Evolutionary conservation across 1,140 invertebrate genomes (phyloP), one percentile per base, ranked within the genome.

Genomic region (Philotrypesis tridentata): DNA sequence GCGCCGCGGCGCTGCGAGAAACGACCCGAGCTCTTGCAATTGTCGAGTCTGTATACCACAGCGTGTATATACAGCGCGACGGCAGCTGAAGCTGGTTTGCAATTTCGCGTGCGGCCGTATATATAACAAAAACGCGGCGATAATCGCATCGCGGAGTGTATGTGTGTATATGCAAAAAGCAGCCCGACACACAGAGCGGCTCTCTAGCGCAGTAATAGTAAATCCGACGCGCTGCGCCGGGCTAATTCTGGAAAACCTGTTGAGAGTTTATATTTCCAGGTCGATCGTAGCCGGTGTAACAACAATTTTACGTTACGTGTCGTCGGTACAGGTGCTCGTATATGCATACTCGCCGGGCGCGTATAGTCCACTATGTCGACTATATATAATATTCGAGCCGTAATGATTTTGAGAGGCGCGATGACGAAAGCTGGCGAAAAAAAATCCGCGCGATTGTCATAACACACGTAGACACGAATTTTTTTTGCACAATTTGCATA

Each of bases 181-280:
- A 43, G 40, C 40, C 37, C 12, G 7, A n/a, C 48, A 0, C 48
- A 55, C 33, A n/a, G 33, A 37, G 33, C 33, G 33, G 48, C 48
- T 55, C n/a, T n/a, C n/a, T n/a, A n/a, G n/a, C n/a, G n/a, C n/a
- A n/a, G n/a, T n/a, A 55, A 12, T 43, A 43, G 40, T 43, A 55
- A 55, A 55, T 55, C 48, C 21, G 48, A n/a, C n/a, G n/a, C n/a
- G n/a, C n/a, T n/a, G 48, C 48, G 48, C 17, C 0, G 21, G 60
- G 72, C 55, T 61, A 74, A 74, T 33, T 29, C 55, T 29, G 4
- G 12, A 61, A 33, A 74, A 74, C 25, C 40, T 48, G 72, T 74
- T 74, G 27, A 6, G 27, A 74, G 55, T 74, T n/a, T n/a, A 55
- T 17, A 55, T 55, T 55, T 55, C 48, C 48, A 55, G 48, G 48